Evolutionary conservation across 2,888 invertebrate species (phyloP).

Genomic region (Synergus laeviventris): DNA sequence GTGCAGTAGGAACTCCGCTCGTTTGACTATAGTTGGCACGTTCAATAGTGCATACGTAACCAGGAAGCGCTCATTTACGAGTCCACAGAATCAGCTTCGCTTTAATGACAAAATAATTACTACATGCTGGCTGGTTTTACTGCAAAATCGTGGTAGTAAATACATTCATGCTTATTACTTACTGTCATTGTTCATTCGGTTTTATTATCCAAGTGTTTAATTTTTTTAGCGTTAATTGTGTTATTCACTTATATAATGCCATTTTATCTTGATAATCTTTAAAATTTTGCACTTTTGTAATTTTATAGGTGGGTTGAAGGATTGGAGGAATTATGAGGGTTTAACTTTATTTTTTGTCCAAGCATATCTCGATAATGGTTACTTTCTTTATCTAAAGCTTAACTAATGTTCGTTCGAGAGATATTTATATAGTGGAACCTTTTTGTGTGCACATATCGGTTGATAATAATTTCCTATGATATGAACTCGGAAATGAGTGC

Average conservation of each 20-base stretch:
- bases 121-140: constrained; percentile 1
- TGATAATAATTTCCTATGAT: constrained; percentile 27
- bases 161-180: constrained; percentile 20
- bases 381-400: no score
- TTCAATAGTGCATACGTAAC: constrained; percentile 35
- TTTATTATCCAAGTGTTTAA: constrained; percentile 11
- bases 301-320: background rate
- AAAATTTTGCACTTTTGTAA: background rate
- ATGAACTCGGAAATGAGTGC: constrained; percentile 11
- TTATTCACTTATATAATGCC: background rate
- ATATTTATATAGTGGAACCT: constrained; percentile 13
- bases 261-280: background rate
- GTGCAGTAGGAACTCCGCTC: constrained; percentile 16
- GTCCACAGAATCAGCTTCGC: constrained; percentile 18
- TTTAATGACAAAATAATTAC: constrained; percentile 38
- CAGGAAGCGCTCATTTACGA: constrained; percentile 35
- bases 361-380: no score
- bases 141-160: constrained; percentile 7
- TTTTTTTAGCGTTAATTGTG: constrained; percentile 22
- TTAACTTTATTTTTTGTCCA: no score
- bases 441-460: constrained; percentile 1
- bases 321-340: no score
- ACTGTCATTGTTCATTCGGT: constrained; percentile 11
- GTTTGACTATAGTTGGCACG: constrained; percentile 34
- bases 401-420: background rate